Base-by-base conservation (phyloP, 2,888 invertebrate species). In the Polyommatus iphigenia region DNA sequence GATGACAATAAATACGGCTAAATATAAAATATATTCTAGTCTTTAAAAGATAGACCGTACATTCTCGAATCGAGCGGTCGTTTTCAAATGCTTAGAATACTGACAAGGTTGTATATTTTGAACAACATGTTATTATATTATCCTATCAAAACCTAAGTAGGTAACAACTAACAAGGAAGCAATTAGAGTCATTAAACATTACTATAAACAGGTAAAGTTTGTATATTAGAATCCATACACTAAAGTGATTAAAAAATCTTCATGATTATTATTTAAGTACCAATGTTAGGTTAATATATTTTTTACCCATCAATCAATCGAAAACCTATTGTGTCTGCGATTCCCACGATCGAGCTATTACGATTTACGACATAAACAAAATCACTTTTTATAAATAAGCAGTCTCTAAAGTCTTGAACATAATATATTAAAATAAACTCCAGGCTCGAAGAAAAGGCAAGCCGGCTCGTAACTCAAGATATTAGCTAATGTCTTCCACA, bases 401-500 rank as follows among this genome's bases (percentile, higher is more conserved):
- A 41, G 8, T 1, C 41, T 41, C 50, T 50, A 50, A 50, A 50
- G 50, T 15, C 15, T 50, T 50, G 1, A 15, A 50, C 50, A 15
- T 50, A 50, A n/a, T n/a, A n/a, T n/a, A n/a, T 50, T 50, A 15
- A 15, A 15, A 54, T 54, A 50, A 15, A 15, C 18, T 54, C 3
- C 18, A 54, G 54, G 1, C 3, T 54, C 15, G 18, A 54, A 5
- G 54, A 18, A 54, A 18, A 54, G 18, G 5, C 54, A 5, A 18
- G 54, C 4, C 18, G 18, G 54, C 18, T 59, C 13, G 54, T 46
- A 50, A 54, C 20, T 54, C 18, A 54, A 24, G 46, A 20, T 50
- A 54, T 75, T 50, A 75, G 24, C 24, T 50, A 24, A 50, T 24
- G 50, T 50, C 46, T 75, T 75, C 75, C 41, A 24, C 46, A 75